Base-by-base conservation (phyloP, 2,888 invertebrate genomes). In the Epistrophella euchroma region DNA sequence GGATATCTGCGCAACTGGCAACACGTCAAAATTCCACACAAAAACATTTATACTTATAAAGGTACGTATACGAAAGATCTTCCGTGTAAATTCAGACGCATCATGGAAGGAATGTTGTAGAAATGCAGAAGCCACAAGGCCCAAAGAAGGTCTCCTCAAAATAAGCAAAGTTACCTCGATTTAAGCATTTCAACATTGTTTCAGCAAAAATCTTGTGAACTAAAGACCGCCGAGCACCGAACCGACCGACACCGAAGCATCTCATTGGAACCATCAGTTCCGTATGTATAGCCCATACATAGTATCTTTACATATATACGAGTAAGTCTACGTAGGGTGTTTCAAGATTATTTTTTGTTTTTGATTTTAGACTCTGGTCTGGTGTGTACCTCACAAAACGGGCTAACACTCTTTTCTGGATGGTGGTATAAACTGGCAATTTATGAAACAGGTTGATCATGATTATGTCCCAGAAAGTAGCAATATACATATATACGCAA, bases 371-470 rank as follows among this genome's bases (percentile, higher is more conserved):
- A 28, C 32, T 47, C 15, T 47, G 64, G 64, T 47, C 15, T 47
- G 64, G 64, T 50, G 37, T 68, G 37, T 37, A 68, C 32, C 52
- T 66, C 28, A 55, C 76, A 35, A 76, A 72, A 74, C 79, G 79
- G 58, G 40, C 74, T n/a, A 78, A 70, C 70, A 79, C 56, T 66
- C 66, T 77, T 50, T 66, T 28, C 11, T 56, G 32, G 76, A 71
- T 40, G 52, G 25, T 52, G 64, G 32, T 72, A n/a, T n/a, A 35
- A 77, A 78, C 55, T 85, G 80, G 81, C 81, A 76, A 62, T 76
- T 85, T 85, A 68, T 70, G 85, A 85, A 85, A 85, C 85, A 85
- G 85, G 85, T 85, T 85, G 81, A 76, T 85, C 85, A 85, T 85
- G 81, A 85, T 85, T 81, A 68, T 85, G 85, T 85, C 81, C 81